Conservation (phyloP, 2,113 vertebrate species). For the Urocitellus parryii region DNA sequence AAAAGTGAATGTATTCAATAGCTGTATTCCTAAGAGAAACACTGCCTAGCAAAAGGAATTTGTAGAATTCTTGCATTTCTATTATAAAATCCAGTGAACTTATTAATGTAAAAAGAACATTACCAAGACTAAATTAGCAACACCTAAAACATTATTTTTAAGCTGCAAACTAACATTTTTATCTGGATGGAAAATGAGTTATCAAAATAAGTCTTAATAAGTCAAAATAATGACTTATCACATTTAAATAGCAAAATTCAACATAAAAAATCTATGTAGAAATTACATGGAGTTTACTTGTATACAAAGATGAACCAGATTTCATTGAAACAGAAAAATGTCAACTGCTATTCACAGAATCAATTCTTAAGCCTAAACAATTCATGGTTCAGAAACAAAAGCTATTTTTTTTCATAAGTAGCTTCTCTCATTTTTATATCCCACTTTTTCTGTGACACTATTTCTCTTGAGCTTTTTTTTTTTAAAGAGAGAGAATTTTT, state of each 20-base stretch:
- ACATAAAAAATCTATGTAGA: conserved; percentile 2
- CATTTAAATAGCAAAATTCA: conserved; percentile 62
- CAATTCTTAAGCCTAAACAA: neutral
- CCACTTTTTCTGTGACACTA: neutral
- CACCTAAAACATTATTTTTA: conserved; percentile 62
- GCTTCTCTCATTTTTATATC: neutral
- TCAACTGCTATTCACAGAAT: neutral
- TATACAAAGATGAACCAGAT: neutral
- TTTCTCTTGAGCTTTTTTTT: neutral
- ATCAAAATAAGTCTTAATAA: neutral
- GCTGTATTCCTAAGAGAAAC: neutral
- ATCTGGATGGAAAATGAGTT: conserved; percentile 63
- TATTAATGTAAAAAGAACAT: conserved; percentile 60
- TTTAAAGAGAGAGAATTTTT: no score
- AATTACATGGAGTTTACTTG: neutral
- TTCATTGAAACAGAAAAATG: conserved; percentile 17
- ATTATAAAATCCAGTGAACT: conserved; percentile 33
- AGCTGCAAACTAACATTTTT: conserved; percentile 56
- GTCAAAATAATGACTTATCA: neutral
- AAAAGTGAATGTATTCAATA: neutral
- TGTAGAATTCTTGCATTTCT: conserved; percentile 1
- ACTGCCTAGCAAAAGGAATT: neutral
- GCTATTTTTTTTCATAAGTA: neutral
- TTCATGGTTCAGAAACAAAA: neutral
- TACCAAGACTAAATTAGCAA: conserved; percentile 67